Percentiles rank a stretch among this genome's conserved stretches.
Evolutionary conservation across 2,113 vertebrate genomes (phyloP).

Genomic region (Bettongia penicillata): DNA sequence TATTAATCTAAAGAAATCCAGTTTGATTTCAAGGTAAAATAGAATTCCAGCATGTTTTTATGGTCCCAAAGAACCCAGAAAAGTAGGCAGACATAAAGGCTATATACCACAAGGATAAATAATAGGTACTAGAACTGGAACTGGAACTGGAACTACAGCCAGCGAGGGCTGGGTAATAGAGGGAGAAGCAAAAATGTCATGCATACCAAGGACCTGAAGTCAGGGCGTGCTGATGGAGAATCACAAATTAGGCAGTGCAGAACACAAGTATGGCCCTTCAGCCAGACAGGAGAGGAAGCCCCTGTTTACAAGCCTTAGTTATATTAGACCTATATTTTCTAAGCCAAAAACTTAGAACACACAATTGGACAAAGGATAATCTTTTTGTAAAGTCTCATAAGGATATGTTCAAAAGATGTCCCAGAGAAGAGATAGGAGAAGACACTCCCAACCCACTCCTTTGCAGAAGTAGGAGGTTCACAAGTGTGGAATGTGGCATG

Average conservation of each 20-base stretch:
- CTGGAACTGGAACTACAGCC: conserved; percentile 11
- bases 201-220: conserved; percentile 69
- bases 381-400: background rate
- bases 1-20: conserved; percentile 44
- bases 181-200: conserved; percentile 50
- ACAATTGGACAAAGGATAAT: background rate
- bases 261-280: background rate
- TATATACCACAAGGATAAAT: conserved; percentile 22
- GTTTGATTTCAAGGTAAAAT: conserved; percentile 39
- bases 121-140: conserved; percentile 1
- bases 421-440: background rate
- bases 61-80: background rate
- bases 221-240: conserved; percentile 16
- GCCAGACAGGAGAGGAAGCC: background rate
- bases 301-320: background rate
- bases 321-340: background rate
- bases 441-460: background rate
- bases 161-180: conserved; percentile 41
- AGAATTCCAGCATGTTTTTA: conserved; percentile 4
- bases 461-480: background rate
- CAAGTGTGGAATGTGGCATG: background rate
- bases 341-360: background rate
- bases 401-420: background rate
- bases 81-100: conserved; percentile 44
- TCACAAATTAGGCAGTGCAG: conserved; percentile 6